Base-by-base conservation (phyloP, 2,888 invertebrate species). In the Troilus luridus region DNA sequence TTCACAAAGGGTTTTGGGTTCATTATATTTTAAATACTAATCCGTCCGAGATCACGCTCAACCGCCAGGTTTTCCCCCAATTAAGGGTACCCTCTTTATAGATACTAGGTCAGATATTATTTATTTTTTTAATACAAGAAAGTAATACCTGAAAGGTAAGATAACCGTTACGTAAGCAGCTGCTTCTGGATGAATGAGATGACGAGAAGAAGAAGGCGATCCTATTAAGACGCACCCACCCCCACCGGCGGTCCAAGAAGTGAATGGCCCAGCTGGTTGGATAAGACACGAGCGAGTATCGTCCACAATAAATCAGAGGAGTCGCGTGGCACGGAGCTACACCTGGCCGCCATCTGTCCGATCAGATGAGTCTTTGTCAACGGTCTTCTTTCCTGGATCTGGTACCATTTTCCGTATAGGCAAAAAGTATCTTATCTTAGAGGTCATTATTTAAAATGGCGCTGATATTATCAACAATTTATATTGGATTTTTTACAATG, bases 311-410 rank as follows among this genome's bases (percentile, higher is more conserved):
- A 88, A 88, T 88, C 88, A 60, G 88, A 59, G 14, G 59, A 58
- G 81, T 81, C 81, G 81, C 81, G 81, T 56, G 85, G 91, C 56
- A 56, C 54, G n/a, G 54, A 54, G 72, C 27, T 67, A 56, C 91
- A 91, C 64, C 91, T 88, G 88, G 88, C 11, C 67, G 54, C 59
- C 67, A 67, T n/a, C 89, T 88, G 88, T n/a, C 14, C 58, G n/a
- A 56, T 91, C 91, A 91, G 91, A 88, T 91, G 91, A 88, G 88
- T 17, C 88, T 88, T 91, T 91, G 91, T 91, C 88, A 91, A 91
- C 91, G 91, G 91, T 88, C 91, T 67, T 21, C 81, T 5, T 8
- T 10, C 12, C 21, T 72, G 77, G 67, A 67, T 21, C 88, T 21
- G 54, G 54, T 58, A n/a, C 58, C 85, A 7, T 58, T 17, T 9